Conservation (phyloP, 2,113 vertebrate genomes). For the Maccullochella peelii region DNA sequence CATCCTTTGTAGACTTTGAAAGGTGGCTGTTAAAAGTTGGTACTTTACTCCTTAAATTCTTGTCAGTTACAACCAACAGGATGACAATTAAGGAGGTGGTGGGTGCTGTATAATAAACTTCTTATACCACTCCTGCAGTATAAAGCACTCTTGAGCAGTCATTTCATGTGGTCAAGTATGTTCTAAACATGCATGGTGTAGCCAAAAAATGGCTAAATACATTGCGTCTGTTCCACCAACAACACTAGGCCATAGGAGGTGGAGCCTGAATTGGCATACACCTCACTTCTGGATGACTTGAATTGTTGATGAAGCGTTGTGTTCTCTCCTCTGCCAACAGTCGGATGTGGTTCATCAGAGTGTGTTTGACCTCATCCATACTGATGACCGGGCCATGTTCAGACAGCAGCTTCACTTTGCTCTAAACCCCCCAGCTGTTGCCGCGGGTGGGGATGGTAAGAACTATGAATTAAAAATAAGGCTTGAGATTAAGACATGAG, state of each 20-base stretch:
- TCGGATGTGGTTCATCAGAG: constrained; percentile 86
- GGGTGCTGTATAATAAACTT: background rate
- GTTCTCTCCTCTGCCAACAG: constrained; percentile 58
- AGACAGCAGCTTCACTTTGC: constrained; percentile 85
- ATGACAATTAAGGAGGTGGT: background rate
- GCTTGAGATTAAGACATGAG: background rate
- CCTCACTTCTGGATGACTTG: background rate
- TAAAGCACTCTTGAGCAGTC: background rate
- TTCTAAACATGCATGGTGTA: no score
- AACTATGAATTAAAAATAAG: background rate
- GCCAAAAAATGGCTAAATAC: background rate
- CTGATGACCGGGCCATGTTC: constrained; percentile 82
- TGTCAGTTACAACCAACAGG: no score
- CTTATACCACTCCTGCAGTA: background rate
- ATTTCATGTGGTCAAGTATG: background rate
- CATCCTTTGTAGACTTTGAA: background rate
- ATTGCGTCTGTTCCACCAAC: background rate
- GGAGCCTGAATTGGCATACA: no score
- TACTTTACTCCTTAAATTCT: background rate
- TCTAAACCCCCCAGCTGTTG: constrained; percentile 62
- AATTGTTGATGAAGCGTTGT: background rate
- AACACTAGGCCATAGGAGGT: background rate
- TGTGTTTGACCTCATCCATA: constrained; percentile 86
- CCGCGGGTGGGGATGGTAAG: constrained; percentile 50
- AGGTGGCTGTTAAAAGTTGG: background rate